Conservation (phyloP, 2,888 invertebrate genomes). For the Clostera curtula region DNA sequence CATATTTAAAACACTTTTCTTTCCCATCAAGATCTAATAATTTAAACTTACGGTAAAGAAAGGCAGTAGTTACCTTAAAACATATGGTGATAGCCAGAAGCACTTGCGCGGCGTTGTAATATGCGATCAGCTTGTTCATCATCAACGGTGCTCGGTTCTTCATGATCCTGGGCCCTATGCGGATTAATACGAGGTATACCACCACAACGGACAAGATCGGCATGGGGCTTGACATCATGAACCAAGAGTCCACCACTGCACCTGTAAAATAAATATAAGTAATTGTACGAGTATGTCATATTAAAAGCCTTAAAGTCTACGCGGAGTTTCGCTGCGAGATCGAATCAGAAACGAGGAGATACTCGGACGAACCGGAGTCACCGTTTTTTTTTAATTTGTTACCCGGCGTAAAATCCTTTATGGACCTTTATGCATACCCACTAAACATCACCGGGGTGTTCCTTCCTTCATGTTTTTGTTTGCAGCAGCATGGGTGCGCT, state of each 20-base stretch:
- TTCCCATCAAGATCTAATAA: no score
- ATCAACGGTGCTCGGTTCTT: conserved; percentile 80
- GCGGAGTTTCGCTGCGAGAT: no score
- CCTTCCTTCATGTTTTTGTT: no score
- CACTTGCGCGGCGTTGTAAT: conserved; percentile 93
- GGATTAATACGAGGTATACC: conserved; percentile 80
- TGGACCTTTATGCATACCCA: no score
- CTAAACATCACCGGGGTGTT: no score
- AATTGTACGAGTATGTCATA: background rate
- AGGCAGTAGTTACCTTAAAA: conserved; percentile 40
- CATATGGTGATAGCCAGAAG: conserved; percentile 77
- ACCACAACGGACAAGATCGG: conserved; percentile 79
- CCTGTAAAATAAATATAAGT: conserved; percentile 56
- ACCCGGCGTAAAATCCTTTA: no score
- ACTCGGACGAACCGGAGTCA: no score
- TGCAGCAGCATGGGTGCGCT: no score
- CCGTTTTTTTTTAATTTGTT: no score
- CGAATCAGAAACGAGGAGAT: no score
- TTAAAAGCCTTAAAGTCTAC: no score
- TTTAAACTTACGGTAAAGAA: background rate
- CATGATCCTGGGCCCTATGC: conserved; percentile 84
- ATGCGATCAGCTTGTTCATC: conserved; percentile 81
- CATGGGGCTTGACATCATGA: conserved; percentile 83
- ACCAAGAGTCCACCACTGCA: conserved; percentile 84
- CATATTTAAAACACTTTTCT: no score